Conservation (phyloP, 2,888 invertebrate species). For the Cabera pusaria region DNA sequence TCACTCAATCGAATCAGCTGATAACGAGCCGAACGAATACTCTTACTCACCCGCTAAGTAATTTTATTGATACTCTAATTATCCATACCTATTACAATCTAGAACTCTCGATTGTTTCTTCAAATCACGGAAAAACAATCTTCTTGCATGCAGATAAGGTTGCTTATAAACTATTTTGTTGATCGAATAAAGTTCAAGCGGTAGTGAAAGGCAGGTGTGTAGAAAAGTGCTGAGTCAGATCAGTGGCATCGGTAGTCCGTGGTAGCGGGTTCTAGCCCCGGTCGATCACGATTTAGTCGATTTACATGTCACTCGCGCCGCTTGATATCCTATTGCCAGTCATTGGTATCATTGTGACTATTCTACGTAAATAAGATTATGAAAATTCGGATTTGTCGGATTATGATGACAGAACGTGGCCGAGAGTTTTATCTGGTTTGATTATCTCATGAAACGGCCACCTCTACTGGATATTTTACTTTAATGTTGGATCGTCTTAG, state of each 20-base stretch:
- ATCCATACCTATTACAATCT: conserved; percentile 16
- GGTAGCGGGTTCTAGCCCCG: conserved; percentile 73
- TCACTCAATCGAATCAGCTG: conserved; percentile 1
- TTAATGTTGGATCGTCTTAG: no score
- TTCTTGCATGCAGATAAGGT: background rate
- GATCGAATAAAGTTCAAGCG: conserved; percentile 14
- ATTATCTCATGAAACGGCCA: conserved; percentile 15
- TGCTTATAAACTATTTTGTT: conserved; percentile 10
- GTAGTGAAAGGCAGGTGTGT: conserved; percentile 65
- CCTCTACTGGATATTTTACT: no score
- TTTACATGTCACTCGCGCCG: conserved; percentile 80
- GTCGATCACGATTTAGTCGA: conserved; percentile 82
- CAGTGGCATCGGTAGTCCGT: conserved; percentile 78
- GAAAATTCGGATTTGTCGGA: conserved; percentile 51
- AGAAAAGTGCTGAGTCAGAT: conserved; percentile 71
- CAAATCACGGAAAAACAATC: conserved; percentile 2
- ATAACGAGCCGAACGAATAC: conserved; percentile 24
- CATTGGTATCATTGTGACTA: conserved; percentile 47
- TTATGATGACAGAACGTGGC: conserved; percentile 33
- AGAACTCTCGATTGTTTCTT: conserved; percentile 17
- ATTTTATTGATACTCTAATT: conserved; percentile 32
- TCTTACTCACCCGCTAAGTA: conserved; percentile 15
- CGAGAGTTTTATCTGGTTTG: conserved; percentile 7
- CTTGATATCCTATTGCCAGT: conserved; percentile 79
- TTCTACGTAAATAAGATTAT: conserved; percentile 67